Evolutionary conservation across 2,113 vertebrate species (phyloP), one percentile per base, ranked within the genome.

Genomic region (Nesospiza acunhae): DNA sequence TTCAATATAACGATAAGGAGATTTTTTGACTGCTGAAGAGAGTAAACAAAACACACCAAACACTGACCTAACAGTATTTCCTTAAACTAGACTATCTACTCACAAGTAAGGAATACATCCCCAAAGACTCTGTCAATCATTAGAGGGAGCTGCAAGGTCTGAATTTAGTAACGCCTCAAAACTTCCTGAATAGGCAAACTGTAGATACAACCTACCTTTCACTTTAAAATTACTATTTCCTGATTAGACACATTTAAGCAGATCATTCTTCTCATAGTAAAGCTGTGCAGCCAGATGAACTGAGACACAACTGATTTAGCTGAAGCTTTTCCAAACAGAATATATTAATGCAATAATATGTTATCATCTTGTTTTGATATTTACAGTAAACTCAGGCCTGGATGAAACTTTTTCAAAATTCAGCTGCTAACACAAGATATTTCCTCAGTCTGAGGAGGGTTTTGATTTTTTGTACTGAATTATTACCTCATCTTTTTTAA

Each of bases 81-180:
- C 74, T 88, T 13, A 23, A 93, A 68, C 31, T 60, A 70, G 15
- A 58, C 10, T 17, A 88, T 28, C 78, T 58, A 74, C 62, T 55
- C 67, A 63, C 22, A 74, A 84, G 68, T 56, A 93, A 89, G 7
- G 13, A 93, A 59, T 64, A 80, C 46, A 74, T 86, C 64, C 62
- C 53, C 89, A 68, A 95, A 95, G 82, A 83, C 64, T 50, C 84
- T 78, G 67, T 76, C 69, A 75, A 90, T 62, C 39, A 62, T 33
- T 27, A 90, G 8, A 60, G 10, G 16, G 50, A 79, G n/a, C 23
- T 74, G 24, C 21, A 70, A 58, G 15, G 16, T 69, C 37, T 50
- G 17, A 82, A 83, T 73, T 79, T 31, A 23, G 23, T 37, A 69
- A 39, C 17, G 76, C 62, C 31, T 27, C 27, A n/a, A 80, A 87